These are phyloP conservation scores for Stenolophus ochropezus DNA, from an alignment of 2,888 invertebrate genomes.

Conservation along the genomic window DNA sequence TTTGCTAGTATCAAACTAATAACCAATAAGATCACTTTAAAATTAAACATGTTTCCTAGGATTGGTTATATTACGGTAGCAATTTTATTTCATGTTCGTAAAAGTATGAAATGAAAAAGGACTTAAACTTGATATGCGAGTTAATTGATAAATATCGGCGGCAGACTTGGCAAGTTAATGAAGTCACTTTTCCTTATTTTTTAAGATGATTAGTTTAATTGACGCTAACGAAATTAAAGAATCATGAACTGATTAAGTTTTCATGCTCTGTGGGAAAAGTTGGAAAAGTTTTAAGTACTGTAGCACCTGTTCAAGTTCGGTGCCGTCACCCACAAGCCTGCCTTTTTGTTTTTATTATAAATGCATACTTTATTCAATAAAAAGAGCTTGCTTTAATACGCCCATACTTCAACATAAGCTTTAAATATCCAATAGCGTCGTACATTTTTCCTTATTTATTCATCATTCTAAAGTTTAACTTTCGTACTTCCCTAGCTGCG, in stretches of 20 bases:
- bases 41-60: too few species aligned
- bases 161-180: neutral
- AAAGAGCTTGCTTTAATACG: slow-evolving; percentile 55
- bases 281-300: slow-evolving; percentile 51
- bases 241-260: slow-evolving; percentile 58
- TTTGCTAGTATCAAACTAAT: too few species aligned
- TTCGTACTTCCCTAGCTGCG: slow-evolving; percentile 26
- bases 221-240: slow-evolving; percentile 57
- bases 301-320: slow-evolving; percentile 56
- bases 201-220: slow-evolving; percentile 55
- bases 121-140: too few species aligned
- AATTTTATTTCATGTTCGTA: too few species aligned
- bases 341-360: slow-evolving; percentile 38
- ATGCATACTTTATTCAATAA: slow-evolving; percentile 58
- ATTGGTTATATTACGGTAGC: too few species aligned
- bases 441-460: slow-evolving; percentile 50
- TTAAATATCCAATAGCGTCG: slow-evolving; percentile 51
- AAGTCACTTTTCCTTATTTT: slow-evolving; percentile 36
- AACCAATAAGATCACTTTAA: too few species aligned
- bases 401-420: slow-evolving; percentile 53
- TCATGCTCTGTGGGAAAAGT: slow-evolving; percentile 46
- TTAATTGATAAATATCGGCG: slow-evolving; percentile 42
- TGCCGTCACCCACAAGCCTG: slow-evolving; percentile 24
- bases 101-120: too few species aligned
- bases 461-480: slow-evolving; percentile 41